Evolutionary conservation across 2,888 invertebrate species (phyloP).

Genomic region (Polyploca ridens): DNA sequence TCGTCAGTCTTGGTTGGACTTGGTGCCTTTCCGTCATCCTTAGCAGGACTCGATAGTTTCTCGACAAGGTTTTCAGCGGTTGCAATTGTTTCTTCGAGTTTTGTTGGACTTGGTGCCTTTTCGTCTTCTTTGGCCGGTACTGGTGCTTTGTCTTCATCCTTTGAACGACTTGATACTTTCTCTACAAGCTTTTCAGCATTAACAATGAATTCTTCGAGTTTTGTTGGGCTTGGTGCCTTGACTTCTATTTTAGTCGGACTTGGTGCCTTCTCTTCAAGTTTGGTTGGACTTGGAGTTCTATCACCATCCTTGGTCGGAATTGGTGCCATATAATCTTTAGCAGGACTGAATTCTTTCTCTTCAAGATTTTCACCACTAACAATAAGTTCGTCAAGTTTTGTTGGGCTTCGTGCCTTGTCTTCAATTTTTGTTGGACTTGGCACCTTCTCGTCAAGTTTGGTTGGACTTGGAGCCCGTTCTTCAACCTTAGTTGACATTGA

Average conservation of each 20-base stretch:
- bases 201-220: too few relatives aligned
- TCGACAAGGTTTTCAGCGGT: too few relatives aligned
- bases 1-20: too few relatives aligned
- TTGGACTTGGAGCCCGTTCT: slow-evolving; percentile 13
- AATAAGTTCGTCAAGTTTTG: slow-evolving; percentile 14
- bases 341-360: background rate
- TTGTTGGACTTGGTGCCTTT: background rate
- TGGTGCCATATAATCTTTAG: background rate
- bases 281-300: background rate
- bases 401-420: slow-evolving; percentile 19
- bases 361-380: slow-evolving; percentile 17
- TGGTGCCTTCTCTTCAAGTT: background rate
- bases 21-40: too few relatives aligned
- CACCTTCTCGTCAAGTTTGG: slow-evolving; percentile 16
- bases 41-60: too few relatives aligned
- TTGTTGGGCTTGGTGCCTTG: background rate
- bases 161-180: too few relatives aligned
- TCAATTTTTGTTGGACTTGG: slow-evolving; percentile 20
- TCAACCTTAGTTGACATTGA: slow-evolving; percentile 17
- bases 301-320: background rate
- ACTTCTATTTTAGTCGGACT: slow-evolving; percentile 3
- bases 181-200: too few relatives aligned
- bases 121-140: background rate
- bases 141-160: slow-evolving; percentile 1
- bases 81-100: too few relatives aligned